Evolutionary conservation across 92 coral and sea anemone genomes (phyloP).

Genomic region (Zoanthus gigantus): DNA sequence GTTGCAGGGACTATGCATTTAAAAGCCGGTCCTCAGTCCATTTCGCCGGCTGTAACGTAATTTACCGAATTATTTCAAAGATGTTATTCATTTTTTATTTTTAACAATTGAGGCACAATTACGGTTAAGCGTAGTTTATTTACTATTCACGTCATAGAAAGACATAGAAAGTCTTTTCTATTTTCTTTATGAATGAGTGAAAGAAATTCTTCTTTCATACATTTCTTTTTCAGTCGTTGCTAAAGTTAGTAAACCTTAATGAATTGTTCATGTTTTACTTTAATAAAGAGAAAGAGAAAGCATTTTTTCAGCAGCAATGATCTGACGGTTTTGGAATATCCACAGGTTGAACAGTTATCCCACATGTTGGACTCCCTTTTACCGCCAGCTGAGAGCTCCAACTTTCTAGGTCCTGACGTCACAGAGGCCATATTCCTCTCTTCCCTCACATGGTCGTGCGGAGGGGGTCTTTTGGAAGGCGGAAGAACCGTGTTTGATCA

Average conservation of each 20-base stretch:
- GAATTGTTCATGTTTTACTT: neutral
- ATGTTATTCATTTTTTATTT: no score
- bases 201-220: no score
- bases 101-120: no score
- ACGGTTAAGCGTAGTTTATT: no score
- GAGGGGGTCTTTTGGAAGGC: constrained; percentile 92
- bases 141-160: no score
- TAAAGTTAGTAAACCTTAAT: no score
- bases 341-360: constrained; percentile 90
- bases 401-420: constrained; percentile 81
- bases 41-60: no score
- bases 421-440: constrained; percentile 92
- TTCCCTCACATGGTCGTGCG: constrained; percentile 92
- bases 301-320: neutral
- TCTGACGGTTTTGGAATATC: neutral
- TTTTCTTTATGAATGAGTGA: no score
- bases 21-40: no score
- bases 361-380: constrained; percentile 96
- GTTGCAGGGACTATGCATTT: constrained; percentile 5
- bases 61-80: no score
- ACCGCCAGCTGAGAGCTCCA: constrained; percentile 88
- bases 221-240: no score
- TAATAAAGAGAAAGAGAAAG: neutral
- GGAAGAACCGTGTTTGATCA: constrained; percentile 91
- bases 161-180: no score